Percentiles rank a stretch among this genome's conserved stretches.
Evolutionary conservation across 2,888 invertebrate genomes (phyloP).

Genomic region (Agrenia bidenticulata): DNA sequence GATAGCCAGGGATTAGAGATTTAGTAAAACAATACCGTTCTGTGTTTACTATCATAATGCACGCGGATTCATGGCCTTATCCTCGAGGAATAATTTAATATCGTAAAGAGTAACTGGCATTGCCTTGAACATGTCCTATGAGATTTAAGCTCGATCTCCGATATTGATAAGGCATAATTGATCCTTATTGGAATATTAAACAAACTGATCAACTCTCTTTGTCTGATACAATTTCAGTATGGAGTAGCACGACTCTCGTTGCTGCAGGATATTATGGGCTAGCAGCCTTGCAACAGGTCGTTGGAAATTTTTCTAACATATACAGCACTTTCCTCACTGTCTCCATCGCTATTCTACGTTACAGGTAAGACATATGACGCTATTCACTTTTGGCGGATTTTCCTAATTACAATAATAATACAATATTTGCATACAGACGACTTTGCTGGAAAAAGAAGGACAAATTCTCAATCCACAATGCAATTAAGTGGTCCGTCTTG

Average conservation of each 20-base stretch:
- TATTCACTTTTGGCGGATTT: too few species aligned
- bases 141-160: too few species aligned
- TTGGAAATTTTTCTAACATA: constrained; percentile 48
- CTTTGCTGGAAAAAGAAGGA: constrained; percentile 52
- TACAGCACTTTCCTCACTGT: constrained; percentile 48
- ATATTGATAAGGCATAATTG: too few species aligned
- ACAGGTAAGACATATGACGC: constrained; percentile 42
- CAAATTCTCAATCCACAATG: constrained; percentile 48
- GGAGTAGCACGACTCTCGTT: constrained; percentile 29
- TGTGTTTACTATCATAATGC: too few species aligned
- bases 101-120: too few species aligned
- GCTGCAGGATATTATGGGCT: constrained; percentile 27
- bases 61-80: too few species aligned
- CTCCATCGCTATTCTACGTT: constrained; percentile 50
- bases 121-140: too few species aligned
- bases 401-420: not conserved
- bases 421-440: constrained; percentile 25
- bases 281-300: constrained; percentile 45
- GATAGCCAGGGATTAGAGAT: too few species aligned
- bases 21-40: too few species aligned
- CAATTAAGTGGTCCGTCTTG: constrained; percentile 48
- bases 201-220: too few species aligned
- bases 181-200: too few species aligned
- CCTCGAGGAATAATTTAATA: too few species aligned
- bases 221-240: constrained; percentile 27